Evolutionary conservation across 2,888 invertebrate species (phyloP), one percentile per base, ranked within the genome.

Genomic region (Philonicus albiceps): DNA sequence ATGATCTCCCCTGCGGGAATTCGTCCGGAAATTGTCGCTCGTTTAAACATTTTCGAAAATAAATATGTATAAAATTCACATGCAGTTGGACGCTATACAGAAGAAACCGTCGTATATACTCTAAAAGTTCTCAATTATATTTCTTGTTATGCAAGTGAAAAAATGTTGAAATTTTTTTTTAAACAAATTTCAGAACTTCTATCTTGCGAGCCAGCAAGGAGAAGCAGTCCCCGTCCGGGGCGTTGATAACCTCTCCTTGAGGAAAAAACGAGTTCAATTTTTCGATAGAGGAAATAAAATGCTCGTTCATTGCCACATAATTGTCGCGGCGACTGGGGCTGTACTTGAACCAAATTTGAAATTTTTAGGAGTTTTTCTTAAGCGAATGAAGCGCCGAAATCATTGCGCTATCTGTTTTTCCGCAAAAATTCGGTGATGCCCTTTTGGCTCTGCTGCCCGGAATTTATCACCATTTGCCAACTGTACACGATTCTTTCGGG

Each of bases 391-490:
- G 55, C 49, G 53, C 19, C 81, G 34, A 55, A 37, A n/a, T 19
- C 55, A 7, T 19, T 1, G 31, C 13, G 81, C 55, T 81, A 81
- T 81, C 81, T 64, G 55, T 34, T 81, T 64, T 81, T 64, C 81
- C 81, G 81, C 81, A 81, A 81, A 81, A 81, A 64, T 55, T 81
- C 49, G 49, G 31, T 55, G 78, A 78, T 78, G 81, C 64, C 64
- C 81, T 64, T 27, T 81, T 55, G 55, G 34, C 81, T 37, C 31
- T 31, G 55, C 16, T 31, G 37, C 11, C 13, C 31, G 31, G 31
- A 22, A 19, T 81, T 81, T 81, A 81, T 81, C 81, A 55, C 81
- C 81, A 81, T 81, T 55, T 81, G 81, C 81, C 81, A 81, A 81
- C 81, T 81, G 81, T 11, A 81, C 31, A 81, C 19, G 55, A 81